Base-by-base conservation (phyloP, 2,797 vertebrate genomes). In the Myotis findleyi region DNA sequence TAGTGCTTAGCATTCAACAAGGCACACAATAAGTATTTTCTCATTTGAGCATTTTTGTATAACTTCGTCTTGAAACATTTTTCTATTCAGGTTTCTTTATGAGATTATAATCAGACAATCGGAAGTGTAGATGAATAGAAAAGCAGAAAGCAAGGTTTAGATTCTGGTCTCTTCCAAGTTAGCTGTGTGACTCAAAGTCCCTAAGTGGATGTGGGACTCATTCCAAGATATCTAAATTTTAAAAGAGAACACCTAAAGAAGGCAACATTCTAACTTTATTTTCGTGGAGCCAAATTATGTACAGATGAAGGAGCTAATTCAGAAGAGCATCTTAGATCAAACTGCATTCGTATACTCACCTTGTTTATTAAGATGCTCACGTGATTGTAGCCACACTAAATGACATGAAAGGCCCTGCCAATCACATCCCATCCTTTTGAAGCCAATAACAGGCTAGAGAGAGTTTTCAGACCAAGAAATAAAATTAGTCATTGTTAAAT, bases 1-100 rank as follows among this genome's bases (percentile, higher is more conserved):
- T 51, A 59, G 33, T 86, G 44, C 33, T 93, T 92, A 64, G 27
- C 69, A 72, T 92, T 86, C 59, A 92, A 20, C 17, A 57, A 75
- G 23, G 23, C 36, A 30, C 33, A 89, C 62, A 82, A 49, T 47
- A 84, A 81, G 49, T 51, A 86, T 69, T 95, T 94, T 92, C 81
- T 80, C 25, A 72, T 59, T 75, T 80, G 75, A 82, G 27, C 20
- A 53, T 66, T 94, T 89, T 66, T 87, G 7, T 96, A 23, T 72
- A 55, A 64, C 16, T 77, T 81, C 7, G 11, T n/a, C 59, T 91
- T 89, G 36, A 89, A 81, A 76, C 5, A 84, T 27, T 18, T 89
- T 95, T n/a, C 47, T 89, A 36, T 47, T 71, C 62, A 73, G 41
- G 13, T 17, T 55, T 82, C 30, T 30, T 49, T 41, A 64, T 89